Evolutionary conservation across 2,888 invertebrate genomes (phyloP).

Genomic region (Drosophila niveifrons): DNA sequence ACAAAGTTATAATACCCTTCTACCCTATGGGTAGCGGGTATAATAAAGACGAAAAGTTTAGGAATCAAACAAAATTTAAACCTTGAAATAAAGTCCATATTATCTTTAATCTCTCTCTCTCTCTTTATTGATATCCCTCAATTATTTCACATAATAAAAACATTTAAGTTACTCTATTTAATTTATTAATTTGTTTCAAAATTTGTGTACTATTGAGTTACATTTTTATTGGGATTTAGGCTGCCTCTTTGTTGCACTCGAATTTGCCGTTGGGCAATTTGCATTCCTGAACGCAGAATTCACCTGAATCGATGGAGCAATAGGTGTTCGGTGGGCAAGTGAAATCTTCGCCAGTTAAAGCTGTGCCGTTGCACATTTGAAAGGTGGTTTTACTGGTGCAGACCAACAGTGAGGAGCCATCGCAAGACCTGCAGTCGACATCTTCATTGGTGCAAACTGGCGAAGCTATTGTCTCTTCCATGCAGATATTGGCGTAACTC

Average conservation of each 20-base stretch:
- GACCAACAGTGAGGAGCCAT: constrained; percentile 55
- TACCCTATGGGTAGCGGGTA: no score
- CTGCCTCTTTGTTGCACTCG: constrained; percentile 59
- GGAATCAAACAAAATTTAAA: no score
- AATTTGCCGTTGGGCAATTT: constrained; percentile 17
- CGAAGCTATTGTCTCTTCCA: fast-evolving
- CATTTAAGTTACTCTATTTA: background rate
- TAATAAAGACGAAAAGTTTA: no score
- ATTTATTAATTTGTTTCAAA: background rate
- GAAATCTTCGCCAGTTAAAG: background rate
- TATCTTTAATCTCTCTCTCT: no score
- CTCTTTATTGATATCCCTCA: background rate
- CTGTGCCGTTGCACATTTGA: constrained; percentile 57
- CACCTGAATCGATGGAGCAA: constrained; percentile 65
- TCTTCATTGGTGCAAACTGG: constrained; percentile 37
- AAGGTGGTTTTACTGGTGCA: constrained; percentile 76
- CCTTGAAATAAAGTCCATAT: no score
- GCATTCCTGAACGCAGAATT: constrained; percentile 67
- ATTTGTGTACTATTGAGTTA: background rate
- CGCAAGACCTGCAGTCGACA: constrained; percentile 60
- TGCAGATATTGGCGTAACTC: constrained; percentile 15
- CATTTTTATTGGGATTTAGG: constrained; percentile 6
- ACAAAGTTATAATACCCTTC: no score
- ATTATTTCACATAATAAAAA: background rate
- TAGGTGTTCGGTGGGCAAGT: constrained; percentile 55